Evolutionary conservation across 2,888 invertebrate genomes (phyloP), one percentile per base, ranked within the genome.

Genomic region (Ypsolopha sequella): DNA sequence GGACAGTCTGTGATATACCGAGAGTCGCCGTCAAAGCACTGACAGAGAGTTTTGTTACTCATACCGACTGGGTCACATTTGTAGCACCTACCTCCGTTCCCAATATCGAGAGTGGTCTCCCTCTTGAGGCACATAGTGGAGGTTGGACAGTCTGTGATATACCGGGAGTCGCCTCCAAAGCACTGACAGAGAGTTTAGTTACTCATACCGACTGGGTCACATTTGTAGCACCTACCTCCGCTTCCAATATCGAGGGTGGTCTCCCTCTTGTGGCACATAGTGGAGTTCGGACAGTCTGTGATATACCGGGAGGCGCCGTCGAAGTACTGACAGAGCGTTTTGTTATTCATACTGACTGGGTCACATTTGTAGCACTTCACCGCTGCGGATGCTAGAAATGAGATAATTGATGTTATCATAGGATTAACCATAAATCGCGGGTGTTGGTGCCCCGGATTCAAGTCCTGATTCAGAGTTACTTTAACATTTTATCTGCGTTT

Each of bases 101-200:
- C 87, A 55, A 92, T 80, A 52, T 88, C 73, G 38, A 88, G 80
- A 14, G 86, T 84, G 44, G 88, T 89, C 38, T 90, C 88, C 63
- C 88, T 90, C 71, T 94, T 95, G 74, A 90, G 89, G 67, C 95
- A 95, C 84, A 93, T 91, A 13, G 93, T 94, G 0, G 93, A 93
- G 60, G 88, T 89, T 6, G 90, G 90, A 66, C 93, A 93, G 49
- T 89, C 87, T 1, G 89, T 86, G 56, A 90, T 86, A 68, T 86
- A 93, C 54, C 80, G 76, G 3, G 81, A 70, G 9, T 89, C 88
- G 56, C 88, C 87, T 63, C 92, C 90, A 62, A 93, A 93, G 60
- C 89, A 87, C 7, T 90, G 81, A 64, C 93, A 93, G 46, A 91
- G 72, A 7, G 8, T 14, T 10, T 3, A 33, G 13, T 11, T 14